Percentiles rank a stretch among this genome's conserved stretches.
Conservation (phyloP, 2,113 vertebrate species). For the Symphodus melops region DNA sequence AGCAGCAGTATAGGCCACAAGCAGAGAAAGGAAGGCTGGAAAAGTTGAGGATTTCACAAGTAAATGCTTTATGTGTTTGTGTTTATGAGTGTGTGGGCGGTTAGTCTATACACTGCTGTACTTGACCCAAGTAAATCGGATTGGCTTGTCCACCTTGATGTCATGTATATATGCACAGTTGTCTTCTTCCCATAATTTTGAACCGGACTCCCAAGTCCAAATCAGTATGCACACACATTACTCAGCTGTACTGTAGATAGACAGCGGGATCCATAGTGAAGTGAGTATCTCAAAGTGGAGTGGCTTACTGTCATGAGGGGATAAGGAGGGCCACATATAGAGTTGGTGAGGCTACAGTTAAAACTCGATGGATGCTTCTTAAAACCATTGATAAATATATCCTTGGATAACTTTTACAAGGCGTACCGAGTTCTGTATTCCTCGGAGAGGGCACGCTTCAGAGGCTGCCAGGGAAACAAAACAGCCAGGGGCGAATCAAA, state of each 20-base stretch:
- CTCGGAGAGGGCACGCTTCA: slow-evolving; percentile 15
- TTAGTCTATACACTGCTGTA: slow-evolving; percentile 17
- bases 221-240: slow-evolving; percentile 56
- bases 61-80: background rate
- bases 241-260: slow-evolving; percentile 33
- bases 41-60: slow-evolving; percentile 22
- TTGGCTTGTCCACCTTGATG: slow-evolving; percentile 46
- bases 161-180: slow-evolving; percentile 41
- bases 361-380: slow-evolving; percentile 21
- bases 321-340: slow-evolving; percentile 11
- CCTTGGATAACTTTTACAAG: slow-evolving; percentile 15
- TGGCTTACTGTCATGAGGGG: slow-evolving; percentile 22
- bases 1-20: slow-evolving; percentile 9
- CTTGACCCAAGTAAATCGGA: slow-evolving; percentile 48
- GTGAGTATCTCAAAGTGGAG: slow-evolving; percentile 23
- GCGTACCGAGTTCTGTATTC: background rate
- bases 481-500: slow-evolving; percentile 12
- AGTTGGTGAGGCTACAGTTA: background rate
- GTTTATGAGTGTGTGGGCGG: too few relatives aligned
- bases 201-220: slow-evolving; percentile 47
- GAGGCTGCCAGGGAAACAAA: slow-evolving; percentile 10
- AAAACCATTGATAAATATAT: slow-evolving; percentile 31
- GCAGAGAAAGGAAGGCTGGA: slow-evolving; percentile 10
- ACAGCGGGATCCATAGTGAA: slow-evolving; percentile 12
- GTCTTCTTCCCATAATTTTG: slow-evolving; percentile 39